Evolutionary conservation across 2,113 vertebrate genomes (phyloP), one percentile per base, ranked within the genome.

Genomic region (Amazona guildingii): DNA sequence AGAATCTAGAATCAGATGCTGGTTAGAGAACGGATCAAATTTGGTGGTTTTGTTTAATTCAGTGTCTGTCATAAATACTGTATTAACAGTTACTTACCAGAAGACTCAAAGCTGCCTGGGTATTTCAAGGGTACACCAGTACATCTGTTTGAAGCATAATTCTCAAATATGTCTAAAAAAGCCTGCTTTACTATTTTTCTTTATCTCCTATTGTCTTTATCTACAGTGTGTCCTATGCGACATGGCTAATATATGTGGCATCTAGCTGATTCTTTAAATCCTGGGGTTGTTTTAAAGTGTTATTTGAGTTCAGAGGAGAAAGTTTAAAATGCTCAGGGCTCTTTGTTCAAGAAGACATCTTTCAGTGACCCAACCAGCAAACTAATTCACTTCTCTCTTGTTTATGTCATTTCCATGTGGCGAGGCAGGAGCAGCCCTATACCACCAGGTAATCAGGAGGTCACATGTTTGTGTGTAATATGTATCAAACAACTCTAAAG

Each of bases 361-460:
- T 66, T 80, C 41, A 62, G 39, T 1, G 1, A 23, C 18, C 43
- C 41, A 35, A 4, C 35, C 51, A 48, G 39, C 17, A 25, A 90
- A 28, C 27, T 33, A 17, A 43, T 92, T 52, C 4, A 14, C 17
- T 89, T 55, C 28, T 37, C 21, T 41, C 61, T 66, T 4, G 2
- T 51, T 94, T 62, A 55, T 37, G 7, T 21, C 3, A 27, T 31
- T 73, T 84, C 10, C 18, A 35, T 61, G 59, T 64, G 31, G n/a
- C 43, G 48, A 37, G 73, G 43, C 39, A 41, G 24, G 46, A 79
- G 25, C 21, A 43, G 13, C 7, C 7, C 6, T 2, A 7, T 9
- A 8, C 33, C 13, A 39, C 19, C 0, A 1, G 44, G 21, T 61
- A 59, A 61, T 0, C 0, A 3, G n/a, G 20, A 43, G 18, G 11